Evolutionary conservation across 2,113 vertebrate genomes (phyloP), one percentile per base, ranked within the genome.

Genomic region (Taxidea taxus): DNA sequence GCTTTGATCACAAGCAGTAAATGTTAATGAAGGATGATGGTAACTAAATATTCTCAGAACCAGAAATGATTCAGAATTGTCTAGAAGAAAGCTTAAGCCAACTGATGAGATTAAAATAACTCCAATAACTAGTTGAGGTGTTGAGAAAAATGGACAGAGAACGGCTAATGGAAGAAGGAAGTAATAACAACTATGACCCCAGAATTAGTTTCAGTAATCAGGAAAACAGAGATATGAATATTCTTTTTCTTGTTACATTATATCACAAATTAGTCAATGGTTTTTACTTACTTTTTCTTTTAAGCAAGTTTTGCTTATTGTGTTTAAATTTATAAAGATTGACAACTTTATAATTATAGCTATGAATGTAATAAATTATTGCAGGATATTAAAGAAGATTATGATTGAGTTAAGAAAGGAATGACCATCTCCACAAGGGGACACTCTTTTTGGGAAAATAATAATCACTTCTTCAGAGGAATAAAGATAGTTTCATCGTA

Each of bases 301-400:
- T 81, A 62, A 89, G 13, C 23, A 91, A 16, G 1, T 88, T 95
- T 84, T 68, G 0, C 34, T 34, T n/a, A 37, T 60, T 72, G 9
- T 92, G 23, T 58, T 95, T 92, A 44, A 54, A 87, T 85, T n/a
- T 91, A 82, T 74, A 51, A 85, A 20, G 68, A 85, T 29, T 56
- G 83, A 34, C 1, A 77, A 6, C 23, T 94, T 42, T 64, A 58
- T 87, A 82, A 77, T 89, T 88, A 31, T 1, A 56, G 62, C 34
- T 86, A 82, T n/a, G 72, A 87, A 3, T 58, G 37, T 64, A 83
- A 72, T 64, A 87, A 82, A 47, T 31, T 34, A 9, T 25, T 90
- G 0, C 13, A 74, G 44, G 15, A 20, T 78, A 78, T 56, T 91
- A 37, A 14, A 88, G 18, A 82, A 68, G 25, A 49, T 31, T 60